These are phyloP conservation scores for Perccottus glenii DNA, from an alignment of 2,113 vertebrate species.

Conservation along the genomic window DNA sequence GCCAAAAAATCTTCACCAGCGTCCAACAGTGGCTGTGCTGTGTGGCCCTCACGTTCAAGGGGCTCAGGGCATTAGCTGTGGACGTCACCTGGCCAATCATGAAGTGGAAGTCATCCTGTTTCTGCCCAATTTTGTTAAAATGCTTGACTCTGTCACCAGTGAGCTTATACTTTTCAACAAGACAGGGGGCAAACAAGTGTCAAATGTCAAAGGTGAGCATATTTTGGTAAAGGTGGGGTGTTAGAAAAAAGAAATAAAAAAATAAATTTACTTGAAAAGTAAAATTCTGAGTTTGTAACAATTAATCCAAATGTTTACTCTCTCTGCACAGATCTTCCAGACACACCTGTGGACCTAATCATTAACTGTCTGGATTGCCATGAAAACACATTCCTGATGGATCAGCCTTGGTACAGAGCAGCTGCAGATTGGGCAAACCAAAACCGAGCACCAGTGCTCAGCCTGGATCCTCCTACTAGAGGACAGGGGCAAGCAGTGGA, in stretches of 20 bases:
- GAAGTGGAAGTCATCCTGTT: slow-evolving; percentile 95
- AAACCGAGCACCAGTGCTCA: slow-evolving; percentile 94
- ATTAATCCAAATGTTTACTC: background rate
- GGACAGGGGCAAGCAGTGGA: slow-evolving; percentile 90
- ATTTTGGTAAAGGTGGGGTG: background rate
- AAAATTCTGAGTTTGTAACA: too few relatives aligned
- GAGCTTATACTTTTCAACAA: slow-evolving; percentile 94
- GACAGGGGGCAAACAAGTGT: slow-evolving; percentile 91
- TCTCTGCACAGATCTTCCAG: slow-evolving; percentile 87
- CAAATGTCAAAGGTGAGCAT: slow-evolving; percentile 90
- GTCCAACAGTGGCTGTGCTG: slow-evolving; percentile 90
- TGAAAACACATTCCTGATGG: slow-evolving; percentile 91
- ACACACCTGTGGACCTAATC: slow-evolving; percentile 93
- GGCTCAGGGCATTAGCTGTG: slow-evolving; percentile 97
- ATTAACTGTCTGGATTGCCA: slow-evolving; percentile 98
- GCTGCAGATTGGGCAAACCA: slow-evolving; percentile 97
- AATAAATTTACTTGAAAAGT: background rate
- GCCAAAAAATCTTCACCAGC: slow-evolving; percentile 96
- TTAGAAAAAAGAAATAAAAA: background rate
- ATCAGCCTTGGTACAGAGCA: slow-evolving; percentile 96
- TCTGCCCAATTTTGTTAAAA: slow-evolving; percentile 96
- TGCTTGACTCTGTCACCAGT: slow-evolving; percentile 93
- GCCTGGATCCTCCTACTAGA: slow-evolving; percentile 91
- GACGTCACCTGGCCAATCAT: slow-evolving; percentile 95
- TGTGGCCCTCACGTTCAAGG: slow-evolving; percentile 96